Evolutionary conservation across 2,113 vertebrate species (phyloP), one percentile per base, ranked within the genome.

Genomic region (Oriolus oriolus): DNA sequence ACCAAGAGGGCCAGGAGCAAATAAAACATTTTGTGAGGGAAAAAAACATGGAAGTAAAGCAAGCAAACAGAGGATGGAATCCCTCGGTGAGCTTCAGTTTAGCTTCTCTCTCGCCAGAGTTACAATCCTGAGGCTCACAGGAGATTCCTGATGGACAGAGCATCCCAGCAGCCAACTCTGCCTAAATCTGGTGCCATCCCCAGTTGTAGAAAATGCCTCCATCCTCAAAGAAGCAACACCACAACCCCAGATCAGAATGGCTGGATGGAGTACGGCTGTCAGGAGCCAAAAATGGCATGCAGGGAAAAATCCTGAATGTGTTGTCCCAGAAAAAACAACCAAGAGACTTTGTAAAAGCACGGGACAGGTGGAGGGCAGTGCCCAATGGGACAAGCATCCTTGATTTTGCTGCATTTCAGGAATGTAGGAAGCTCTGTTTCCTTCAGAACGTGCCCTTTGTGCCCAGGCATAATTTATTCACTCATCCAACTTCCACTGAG

Each of bases 241-340:
- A 35, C 63, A 24, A 4, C 3, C 18, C 22, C 17, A 16, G 33
- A 11, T 7, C 0, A 9, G 66, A 41, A 35, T 37, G 37, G 23
- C 3, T 37, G 30, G 28, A 10, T 16, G 49, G 53, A n/a, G 11
- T 0, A 0, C 0, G 4, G n/a, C 28, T 60, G 33, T 8, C 24
- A 24, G 53, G 41, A 31, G 30, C 20, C 14, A 17, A 30, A 37
- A 8, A 6, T 5, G 33, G 12, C 22, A 53, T 2, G 13, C 26
- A 64, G 30, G 21, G 10, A 12, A 28, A 73, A 49, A 15, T 23
- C 13, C 66, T 21, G 31, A 39, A 42, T 0, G 3, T 28, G 44
- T 16, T 33, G 50, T 23, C 11, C 31, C 28, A 8, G 50, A 22
- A 45, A 60, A 57, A 57, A 45, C 10, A 57, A 12, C 10, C 11